These are phyloP conservation scores for Oligia latruncula DNA, from an alignment of 2,888 invertebrate genomes.

Conservation along the genomic window DNA sequence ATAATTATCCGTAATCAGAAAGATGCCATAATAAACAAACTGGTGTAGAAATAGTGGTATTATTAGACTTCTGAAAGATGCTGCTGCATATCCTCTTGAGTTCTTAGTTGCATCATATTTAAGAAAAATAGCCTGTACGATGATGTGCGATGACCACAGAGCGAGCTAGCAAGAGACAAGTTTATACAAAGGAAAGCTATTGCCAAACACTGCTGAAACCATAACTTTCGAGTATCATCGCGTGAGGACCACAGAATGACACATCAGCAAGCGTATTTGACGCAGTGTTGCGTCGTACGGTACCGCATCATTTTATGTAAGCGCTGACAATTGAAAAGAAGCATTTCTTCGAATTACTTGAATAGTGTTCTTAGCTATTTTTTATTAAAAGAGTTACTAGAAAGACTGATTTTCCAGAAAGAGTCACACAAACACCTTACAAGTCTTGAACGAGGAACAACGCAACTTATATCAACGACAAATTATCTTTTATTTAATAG, in stretches of 20 bases:
- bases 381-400: neutral
- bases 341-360: neutral
- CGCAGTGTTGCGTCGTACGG: slow-evolving; percentile 30
- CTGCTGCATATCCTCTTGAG: neutral
- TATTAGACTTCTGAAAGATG: neutral
- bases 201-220: neutral
- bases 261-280: slow-evolving; percentile 23
- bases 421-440: neutral
- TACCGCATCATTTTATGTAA: slow-evolving; percentile 39
- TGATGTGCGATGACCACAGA: neutral
- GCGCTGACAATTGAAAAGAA: neutral
- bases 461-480: neutral
- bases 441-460: neutral
- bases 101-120: neutral
- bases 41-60: neutral
- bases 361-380: neutral
- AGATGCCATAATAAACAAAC: neutral
- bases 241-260: slow-evolving; percentile 15
- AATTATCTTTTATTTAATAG: neutral
- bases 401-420: neutral
- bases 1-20: neutral
- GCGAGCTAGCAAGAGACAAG: neutral
- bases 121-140: neutral
- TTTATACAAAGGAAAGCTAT: neutral
- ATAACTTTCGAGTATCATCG: neutral